A percentile compares a stretch with the other conserved stretches of the same genome.
phyloP scores from a whole-genome alignment of 1,140 invertebrate species.

The Lepidurus apus region DNA sequence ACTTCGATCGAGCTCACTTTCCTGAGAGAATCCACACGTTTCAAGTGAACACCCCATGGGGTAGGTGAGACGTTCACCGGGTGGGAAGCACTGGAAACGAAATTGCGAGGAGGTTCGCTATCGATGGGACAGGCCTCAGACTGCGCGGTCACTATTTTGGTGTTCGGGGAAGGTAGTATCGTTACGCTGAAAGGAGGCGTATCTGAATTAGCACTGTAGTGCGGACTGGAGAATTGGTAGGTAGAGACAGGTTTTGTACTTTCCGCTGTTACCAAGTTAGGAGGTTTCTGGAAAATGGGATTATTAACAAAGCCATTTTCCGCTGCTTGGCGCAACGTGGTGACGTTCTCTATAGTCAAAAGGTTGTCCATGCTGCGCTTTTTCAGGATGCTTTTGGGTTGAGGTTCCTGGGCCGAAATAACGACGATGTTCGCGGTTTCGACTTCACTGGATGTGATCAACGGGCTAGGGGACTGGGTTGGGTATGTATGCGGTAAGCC shows the following conservation, averaged over 20 bases:
- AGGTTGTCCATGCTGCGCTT: slow-evolving; percentile 30
- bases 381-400: slow-evolving; percentile 33
- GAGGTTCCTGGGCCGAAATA: slow-evolving; percentile 27
- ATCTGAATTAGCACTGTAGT: not conserved
- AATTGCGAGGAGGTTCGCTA: not conserved
- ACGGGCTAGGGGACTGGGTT: not conserved
- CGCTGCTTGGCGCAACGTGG: slow-evolving; percentile 10
- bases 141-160: not conserved
- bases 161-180: not conserved
- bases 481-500: not conserved
- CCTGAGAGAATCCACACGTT: slow-evolving; percentile 27
- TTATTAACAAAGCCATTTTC: slow-evolving; percentile 12
- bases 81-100: not conserved
- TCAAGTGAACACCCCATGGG: slow-evolving; percentile 29
- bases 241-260: not conserved
- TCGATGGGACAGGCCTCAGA: slow-evolving; percentile 12
- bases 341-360: slow-evolving; percentile 17
- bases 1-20: slow-evolving; percentile 3
- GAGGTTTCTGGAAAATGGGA: not conserved
- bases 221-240: not conserved
- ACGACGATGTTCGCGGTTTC: slow-evolving; percentile 29
- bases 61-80: not conserved
- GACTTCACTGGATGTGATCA: not conserved
- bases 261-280: not conserved
- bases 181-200: not conserved